A percentile compares a stretch with the other conserved stretches of the same genome.
phyloP scores from a whole-genome alignment of 2,888 invertebrate genomes.

The Ptycholaimellus sp. region DNA sequence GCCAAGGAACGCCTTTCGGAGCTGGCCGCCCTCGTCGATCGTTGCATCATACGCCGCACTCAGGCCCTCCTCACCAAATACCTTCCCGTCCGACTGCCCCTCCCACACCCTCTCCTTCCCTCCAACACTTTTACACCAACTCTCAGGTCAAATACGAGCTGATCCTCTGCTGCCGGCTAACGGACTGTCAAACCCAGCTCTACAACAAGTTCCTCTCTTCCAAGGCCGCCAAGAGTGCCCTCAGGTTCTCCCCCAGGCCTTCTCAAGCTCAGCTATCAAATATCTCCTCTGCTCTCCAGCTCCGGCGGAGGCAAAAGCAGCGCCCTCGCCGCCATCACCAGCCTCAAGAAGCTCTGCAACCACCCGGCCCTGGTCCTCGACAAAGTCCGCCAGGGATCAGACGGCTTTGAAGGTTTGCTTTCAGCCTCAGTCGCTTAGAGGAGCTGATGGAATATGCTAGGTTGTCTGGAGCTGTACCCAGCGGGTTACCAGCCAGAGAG shows the following conservation, averaged over 20 bases:
- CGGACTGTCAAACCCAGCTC: constrained; percentile 53
- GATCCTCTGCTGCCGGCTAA: constrained; percentile 74
- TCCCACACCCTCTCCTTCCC: too few relatives aligned
- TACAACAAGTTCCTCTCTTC: constrained; percentile 68
- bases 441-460: too few relatives aligned
- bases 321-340: constrained; percentile 62
- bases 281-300: not conserved
- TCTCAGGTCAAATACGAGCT: constrained; percentile 36
- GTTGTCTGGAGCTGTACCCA: constrained; percentile 47
- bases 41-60: constrained; percentile 66
- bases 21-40: constrained; percentile 60
- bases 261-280: not conserved
- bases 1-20: constrained; percentile 44
- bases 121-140: too few relatives aligned
- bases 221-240: too few relatives aligned
- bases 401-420: constrained; percentile 71
- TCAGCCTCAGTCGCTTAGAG: too few relatives aligned
- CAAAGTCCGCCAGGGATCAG: constrained; percentile 52
- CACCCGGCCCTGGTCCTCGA: constrained; percentile 81
- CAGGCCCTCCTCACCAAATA: constrained; percentile 71
- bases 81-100: too few relatives aligned
- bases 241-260: too few relatives aligned
- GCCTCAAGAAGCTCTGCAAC: constrained; percentile 70
- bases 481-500: constrained; percentile 29
- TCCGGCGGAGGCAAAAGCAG: too few relatives aligned